Conservation (phyloP, 2,797 vertebrate genomes). For the Syndactyla subalaris region DNA sequence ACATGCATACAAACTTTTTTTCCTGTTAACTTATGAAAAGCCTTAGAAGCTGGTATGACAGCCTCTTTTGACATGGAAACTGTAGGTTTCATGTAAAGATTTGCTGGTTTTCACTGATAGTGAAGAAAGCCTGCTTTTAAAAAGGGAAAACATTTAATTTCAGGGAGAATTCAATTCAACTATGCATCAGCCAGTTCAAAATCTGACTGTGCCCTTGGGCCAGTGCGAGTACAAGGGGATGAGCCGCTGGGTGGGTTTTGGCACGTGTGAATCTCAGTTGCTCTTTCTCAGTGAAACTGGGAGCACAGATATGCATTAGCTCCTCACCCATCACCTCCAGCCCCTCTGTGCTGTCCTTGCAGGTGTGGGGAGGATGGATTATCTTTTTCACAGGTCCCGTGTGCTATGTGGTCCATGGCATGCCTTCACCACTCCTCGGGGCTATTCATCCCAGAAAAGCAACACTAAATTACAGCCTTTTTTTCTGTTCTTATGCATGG, state of each 20-base stretch:
- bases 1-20: not conserved
- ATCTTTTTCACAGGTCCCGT: not conserved
- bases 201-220: not conserved
- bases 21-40: not conserved
- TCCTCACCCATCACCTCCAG: no score
- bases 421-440: fast-evolving
- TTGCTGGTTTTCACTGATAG: not conserved
- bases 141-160: not conserved
- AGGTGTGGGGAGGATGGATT: not conserved
- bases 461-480: not conserved
- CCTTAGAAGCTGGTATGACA: not conserved
- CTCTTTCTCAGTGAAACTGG: not conserved
- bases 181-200: not conserved
- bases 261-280: fast-evolving
- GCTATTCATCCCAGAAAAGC: not conserved
- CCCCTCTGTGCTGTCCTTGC: not conserved
- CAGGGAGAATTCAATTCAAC: not conserved
- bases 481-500: not conserved
- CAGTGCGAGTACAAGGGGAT: fast-evolving
- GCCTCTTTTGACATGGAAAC: not conserved
- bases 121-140: not conserved
- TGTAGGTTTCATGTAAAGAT: not conserved
- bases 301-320: not conserved
- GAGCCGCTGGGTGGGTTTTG: not conserved
- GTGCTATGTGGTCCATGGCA: not conserved